Evolutionary conservation across 2,888 invertebrate genomes (phyloP).

Genomic region (Schizotus pectinicornis): DNA sequence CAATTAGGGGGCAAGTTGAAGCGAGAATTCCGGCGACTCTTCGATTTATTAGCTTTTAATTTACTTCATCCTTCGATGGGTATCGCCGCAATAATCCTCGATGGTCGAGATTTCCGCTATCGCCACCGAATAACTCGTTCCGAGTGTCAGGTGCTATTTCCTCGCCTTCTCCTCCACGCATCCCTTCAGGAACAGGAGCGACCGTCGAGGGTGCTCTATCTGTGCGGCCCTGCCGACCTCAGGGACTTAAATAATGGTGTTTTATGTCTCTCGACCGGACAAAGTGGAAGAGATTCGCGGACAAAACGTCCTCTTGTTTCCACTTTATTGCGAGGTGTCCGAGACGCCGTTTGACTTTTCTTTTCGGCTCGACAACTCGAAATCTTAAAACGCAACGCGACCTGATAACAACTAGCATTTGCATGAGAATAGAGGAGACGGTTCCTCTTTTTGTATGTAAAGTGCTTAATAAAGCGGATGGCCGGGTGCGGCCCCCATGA

Average conservation of each 20-base stretch:
- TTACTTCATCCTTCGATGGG: too few species aligned
- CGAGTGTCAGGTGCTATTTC: too few species aligned
- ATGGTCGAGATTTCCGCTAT: too few species aligned
- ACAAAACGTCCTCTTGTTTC: constrained; percentile 42
- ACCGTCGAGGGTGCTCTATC: constrained; percentile 14
- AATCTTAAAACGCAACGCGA: constrained; percentile 14
- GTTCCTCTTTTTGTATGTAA: constrained; percentile 17
- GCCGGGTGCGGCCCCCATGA: constrained; percentile 1
- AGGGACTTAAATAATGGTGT: constrained; percentile 17
- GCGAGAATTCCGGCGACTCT: too few species aligned
- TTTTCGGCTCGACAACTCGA: not conserved
- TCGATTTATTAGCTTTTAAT: too few species aligned
- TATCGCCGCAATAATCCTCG: too few species aligned
- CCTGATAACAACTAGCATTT: constrained; percentile 9
- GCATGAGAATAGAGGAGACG: constrained; percentile 12
- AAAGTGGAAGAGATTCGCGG: constrained; percentile 40
- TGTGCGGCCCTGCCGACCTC: constrained; percentile 13
- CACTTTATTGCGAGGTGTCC: constrained; percentile 34
- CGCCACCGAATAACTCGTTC: too few species aligned
- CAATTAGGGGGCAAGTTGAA: too few species aligned
- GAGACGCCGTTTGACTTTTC: constrained; percentile 14
- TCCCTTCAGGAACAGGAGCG: too few species aligned
- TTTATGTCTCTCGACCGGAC: constrained; percentile 29
- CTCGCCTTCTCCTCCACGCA: too few species aligned
- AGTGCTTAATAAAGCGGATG: constrained; percentile 16